Conservation (phyloP, 2,797 vertebrate genomes). For the Thripadectes ignobilis region DNA sequence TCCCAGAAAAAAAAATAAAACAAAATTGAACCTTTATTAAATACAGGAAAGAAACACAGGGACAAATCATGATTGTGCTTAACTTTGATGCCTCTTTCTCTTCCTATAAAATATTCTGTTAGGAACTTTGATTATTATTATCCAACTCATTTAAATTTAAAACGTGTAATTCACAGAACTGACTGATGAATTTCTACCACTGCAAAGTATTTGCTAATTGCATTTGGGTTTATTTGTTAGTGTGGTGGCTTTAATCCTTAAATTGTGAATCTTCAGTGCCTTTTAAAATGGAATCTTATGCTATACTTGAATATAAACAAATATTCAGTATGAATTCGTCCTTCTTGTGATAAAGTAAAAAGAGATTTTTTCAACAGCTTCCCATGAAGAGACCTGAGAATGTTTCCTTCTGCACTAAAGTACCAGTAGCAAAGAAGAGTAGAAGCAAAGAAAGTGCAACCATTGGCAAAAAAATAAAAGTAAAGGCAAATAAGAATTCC, state of each 20-base stretch:
- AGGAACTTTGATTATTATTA: background rate
- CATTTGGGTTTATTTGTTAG: background rate
- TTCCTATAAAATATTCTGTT: background rate
- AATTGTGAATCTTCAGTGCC: background rate
- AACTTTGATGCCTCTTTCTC: background rate
- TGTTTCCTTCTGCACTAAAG: background rate
- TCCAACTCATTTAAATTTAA: background rate
- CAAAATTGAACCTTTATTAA: background rate
- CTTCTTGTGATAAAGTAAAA: background rate
- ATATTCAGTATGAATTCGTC: background rate
- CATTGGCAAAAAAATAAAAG: background rate
- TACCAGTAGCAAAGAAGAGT: background rate
- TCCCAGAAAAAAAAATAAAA: background rate
- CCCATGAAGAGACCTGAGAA: background rate
- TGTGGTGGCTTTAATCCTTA: background rate
- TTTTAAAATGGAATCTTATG: background rate
- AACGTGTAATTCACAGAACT: background rate
- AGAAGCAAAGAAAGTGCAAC: background rate
- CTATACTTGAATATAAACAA: background rate
- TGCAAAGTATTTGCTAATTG: background rate
- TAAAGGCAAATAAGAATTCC: background rate
- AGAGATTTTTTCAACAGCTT: background rate
- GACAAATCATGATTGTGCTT: background rate
- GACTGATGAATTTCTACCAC: background rate
- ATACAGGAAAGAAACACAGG: background rate